phyloP scores from a whole-genome alignment of 2,888 invertebrate species.

The Gnatocerus cornutus region DNA sequence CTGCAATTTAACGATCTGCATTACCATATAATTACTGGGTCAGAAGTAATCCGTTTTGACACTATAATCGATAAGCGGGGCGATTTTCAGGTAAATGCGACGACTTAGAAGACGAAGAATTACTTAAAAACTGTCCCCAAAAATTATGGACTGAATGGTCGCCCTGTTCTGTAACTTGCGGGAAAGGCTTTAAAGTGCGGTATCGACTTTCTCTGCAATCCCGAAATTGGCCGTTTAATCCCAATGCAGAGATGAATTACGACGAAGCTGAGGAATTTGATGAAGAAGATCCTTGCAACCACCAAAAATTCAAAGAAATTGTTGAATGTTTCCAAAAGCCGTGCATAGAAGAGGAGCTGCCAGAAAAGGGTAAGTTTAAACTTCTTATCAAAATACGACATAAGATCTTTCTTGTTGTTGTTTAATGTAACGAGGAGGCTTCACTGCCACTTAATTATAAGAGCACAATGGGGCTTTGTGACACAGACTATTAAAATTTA shows the following conservation, averaged over 20 bases:
- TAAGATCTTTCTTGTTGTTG: not conserved
- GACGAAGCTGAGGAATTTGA: conserved; percentile 66
- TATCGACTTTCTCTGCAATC: conserved; percentile 70
- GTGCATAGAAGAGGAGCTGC: conserved; percentile 55
- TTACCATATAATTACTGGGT: too few species aligned
- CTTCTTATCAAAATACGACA: too few species aligned
- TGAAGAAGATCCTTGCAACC: conserved; percentile 69
- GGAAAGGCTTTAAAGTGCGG: conserved; percentile 80
- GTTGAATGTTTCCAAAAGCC: conserved; percentile 69
- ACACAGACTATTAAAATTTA: too few species aligned
- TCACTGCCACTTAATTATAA: too few species aligned
- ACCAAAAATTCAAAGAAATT: conserved; percentile 72
- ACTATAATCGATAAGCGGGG: too few species aligned
- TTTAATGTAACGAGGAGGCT: not conserved
- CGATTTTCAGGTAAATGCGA: conserved; percentile 65
- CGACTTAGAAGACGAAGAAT: conserved; percentile 60
- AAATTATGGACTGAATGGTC: conserved; percentile 88
- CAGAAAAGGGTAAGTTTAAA: conserved; percentile 53
- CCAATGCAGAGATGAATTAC: conserved; percentile 49
- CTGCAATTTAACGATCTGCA: too few species aligned
- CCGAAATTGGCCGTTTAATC: conserved; percentile 58
- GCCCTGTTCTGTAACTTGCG: conserved; percentile 86
- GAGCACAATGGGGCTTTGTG: too few species aligned
- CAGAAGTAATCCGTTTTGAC: too few species aligned
- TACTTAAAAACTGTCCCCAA: conserved; percentile 74